Base-by-base conservation (phyloP, 1,140 invertebrate species). In the Homarus americanus region DNA sequence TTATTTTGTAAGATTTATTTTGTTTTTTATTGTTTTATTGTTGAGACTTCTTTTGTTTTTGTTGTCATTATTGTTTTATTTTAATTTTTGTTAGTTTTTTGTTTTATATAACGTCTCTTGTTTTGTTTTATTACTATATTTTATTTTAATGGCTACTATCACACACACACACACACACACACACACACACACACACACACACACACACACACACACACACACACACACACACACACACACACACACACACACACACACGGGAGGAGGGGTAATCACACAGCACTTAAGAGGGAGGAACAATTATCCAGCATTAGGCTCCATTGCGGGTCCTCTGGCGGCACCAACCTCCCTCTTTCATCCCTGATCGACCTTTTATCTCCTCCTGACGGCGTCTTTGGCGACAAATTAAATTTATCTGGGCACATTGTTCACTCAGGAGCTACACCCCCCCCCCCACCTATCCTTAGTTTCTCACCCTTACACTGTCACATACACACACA, bases 381-480 rank as follows among this genome's bases (percentile, higher is more conserved):
- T 69, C 63, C 24, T 69, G 1, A 69, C 63, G 5, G 9, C 63
- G 63, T 69, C 40, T 76, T 40, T 76, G 73, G 73, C 34, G 36
- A 9, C 34, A 76, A 76, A 76, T 76, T 76, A 5, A 76, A 76
- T 76, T 41, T 76, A 76, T 76, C 73, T 38, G 36, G 73, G 5
- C 36, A 76, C 73, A 76, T 40, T 76, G 73, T 76, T 40, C 73
- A 12, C 36, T 38, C 28, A 4, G 40, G 73, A 3, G 73, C 24
- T 7, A 2, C n/a, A 69, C n/a, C n/a, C n/a, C 63, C 24, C n/a
- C 63, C 0, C 63, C 44, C 44, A 9, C 44, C 44, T 17, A 0
- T 49, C 44, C 44, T 49, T n/a, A n/a, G n/a, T n/a, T n/a, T n/a
- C n/a, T n/a, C n/a, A n/a, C n/a, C n/a, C n/a, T n/a, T n/a, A n/a